Evolutionary conservation across 92 coral and sea anemone genomes (phyloP).

Genomic region (Zoanthus gigantus): DNA sequence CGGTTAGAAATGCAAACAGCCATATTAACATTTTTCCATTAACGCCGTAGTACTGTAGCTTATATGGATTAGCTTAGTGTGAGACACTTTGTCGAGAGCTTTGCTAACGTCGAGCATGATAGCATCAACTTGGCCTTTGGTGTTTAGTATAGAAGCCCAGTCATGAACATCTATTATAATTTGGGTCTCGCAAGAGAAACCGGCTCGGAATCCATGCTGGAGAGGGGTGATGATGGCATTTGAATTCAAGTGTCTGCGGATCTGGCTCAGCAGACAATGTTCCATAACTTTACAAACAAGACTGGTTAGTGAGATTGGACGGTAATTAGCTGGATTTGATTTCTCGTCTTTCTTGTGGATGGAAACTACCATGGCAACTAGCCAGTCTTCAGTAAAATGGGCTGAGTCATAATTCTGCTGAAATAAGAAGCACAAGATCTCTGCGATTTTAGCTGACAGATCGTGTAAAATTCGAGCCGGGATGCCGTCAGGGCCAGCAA

Average conservation of each 20-base stretch:
- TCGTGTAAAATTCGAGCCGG: constrained; percentile 16
- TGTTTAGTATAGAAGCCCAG: constrained; percentile 41
- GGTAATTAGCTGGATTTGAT: constrained; percentile 3
- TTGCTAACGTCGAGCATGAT: constrained; percentile 32
- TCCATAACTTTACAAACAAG: no score
- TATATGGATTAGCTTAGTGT: constrained; percentile 30
- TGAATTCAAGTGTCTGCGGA: background rate
- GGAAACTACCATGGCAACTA: background rate
- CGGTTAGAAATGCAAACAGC: constrained; percentile 18
- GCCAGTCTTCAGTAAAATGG: background rate
- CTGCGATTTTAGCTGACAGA: constrained; percentile 2
- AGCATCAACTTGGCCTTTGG: constrained; percentile 37
- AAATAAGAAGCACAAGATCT: constrained; percentile 22
- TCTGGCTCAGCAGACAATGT: background rate
- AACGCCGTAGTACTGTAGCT: constrained; percentile 42
- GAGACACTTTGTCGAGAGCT: constrained; percentile 52
- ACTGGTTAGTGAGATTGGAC: no score
- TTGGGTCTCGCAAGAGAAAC: constrained; percentile 49
- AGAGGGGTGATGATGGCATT: background rate
- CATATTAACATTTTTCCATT: constrained; percentile 41
- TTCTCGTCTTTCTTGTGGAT: background rate
- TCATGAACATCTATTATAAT: constrained; percentile 30
- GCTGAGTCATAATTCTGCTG: background rate
- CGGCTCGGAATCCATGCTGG: constrained; percentile 46
- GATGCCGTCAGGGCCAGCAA: constrained; percentile 35